Percentiles rank a stretch among this genome's conserved stretches.
These are phyloP conservation scores for Ophraella communa DNA, from an alignment of 2,888 invertebrate genomes.

Conservation along the genomic window DNA sequence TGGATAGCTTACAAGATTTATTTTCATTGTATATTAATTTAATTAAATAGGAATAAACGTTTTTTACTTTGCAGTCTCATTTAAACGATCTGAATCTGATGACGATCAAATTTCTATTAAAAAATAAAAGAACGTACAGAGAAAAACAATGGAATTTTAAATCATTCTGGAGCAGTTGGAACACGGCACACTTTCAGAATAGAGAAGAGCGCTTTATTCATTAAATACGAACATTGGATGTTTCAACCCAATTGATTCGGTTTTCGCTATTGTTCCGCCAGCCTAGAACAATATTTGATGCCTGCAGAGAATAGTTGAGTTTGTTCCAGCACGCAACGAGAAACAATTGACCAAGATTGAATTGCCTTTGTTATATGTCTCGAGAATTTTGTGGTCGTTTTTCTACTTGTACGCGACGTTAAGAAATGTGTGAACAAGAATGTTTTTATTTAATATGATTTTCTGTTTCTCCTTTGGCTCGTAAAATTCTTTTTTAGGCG, in stretches of 20 bases:
- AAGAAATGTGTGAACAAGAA: constrained; percentile 20
- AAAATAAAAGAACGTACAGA: background rate
- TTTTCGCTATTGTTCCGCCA: constrained; percentile 17
- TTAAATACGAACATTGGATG: constrained; percentile 22
- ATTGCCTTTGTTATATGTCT: constrained; percentile 22
- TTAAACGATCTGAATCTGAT: background rate
- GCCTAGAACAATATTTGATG: constrained; percentile 17
- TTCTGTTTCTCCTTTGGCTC: background rate
- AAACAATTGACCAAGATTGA: constrained; percentile 33
- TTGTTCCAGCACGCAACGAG: constrained; percentile 30
- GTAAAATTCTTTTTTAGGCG: too few relatives aligned
- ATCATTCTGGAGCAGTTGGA: background rate
- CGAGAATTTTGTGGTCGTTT: constrained; percentile 11
- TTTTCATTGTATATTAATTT: background rate
- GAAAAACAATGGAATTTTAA: background rate
- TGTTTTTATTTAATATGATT: background rate
- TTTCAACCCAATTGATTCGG: constrained; percentile 24
- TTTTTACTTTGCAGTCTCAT: too few relatives aligned
- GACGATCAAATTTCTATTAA: background rate
- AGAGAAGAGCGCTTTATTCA: constrained; percentile 17
- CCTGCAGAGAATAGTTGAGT: constrained; percentile 17
- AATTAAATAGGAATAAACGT: too few relatives aligned
- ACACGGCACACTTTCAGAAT: constrained; percentile 1
- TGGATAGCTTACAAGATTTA: background rate
- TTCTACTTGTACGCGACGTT: constrained; percentile 8